Base-by-base conservation (phyloP, 2,888 invertebrate genomes). In the Dryocosmus kuriphilus region DNA sequence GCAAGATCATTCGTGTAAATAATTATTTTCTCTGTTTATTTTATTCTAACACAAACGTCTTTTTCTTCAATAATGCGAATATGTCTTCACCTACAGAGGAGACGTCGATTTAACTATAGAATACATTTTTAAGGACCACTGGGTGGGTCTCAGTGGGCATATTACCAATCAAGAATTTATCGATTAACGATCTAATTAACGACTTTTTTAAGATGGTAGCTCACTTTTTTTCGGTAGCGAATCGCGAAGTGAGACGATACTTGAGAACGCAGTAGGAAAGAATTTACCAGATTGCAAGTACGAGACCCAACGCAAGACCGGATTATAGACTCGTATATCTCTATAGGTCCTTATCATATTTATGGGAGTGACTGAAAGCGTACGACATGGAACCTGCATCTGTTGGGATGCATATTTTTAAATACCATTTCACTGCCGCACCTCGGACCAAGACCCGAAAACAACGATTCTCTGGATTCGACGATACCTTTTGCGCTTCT, bases 351-450 rank as follows among this genome's bases (percentile, higher is more conserved):
- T 89, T 89, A 89, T 89, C 89, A 89, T 89, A 89, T 89, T 89
- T 89, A 89, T 89, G 89, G 89, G 86, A 82, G 85, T 82, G 85
- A 84, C 83, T 86, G 85, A 80, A 83, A 87, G 85, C 83, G 85
- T 83, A 85, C 88, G 86, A 89, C 89, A 89, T 86, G 89, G 85
- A 89, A 89, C 89, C 85, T 85, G 87, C 89, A 89, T 89, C 88
- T 84, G 86, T 88, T 85, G 85, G 84, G 85, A 63, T 77, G 89
- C 89, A 89, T 89, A 89, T 89, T 89, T 89, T 89, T 89, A 89
- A 89, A 89, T 89, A 89, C 88, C 85, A 46, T 46, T 46, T 46
- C 19, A n/a, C 19, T 46, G 46, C 46, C 19, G 46, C 46, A 1
- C 16, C 46, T 46, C 19, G 1, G 2, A 46, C 46, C 19, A n/a